A percentile compares a stretch with the other conserved stretches of the same genome.
These are phyloP conservation scores for Arizona elegans DNA, from an alignment of 2,113 vertebrate species.

Conservation along the genomic window DNA sequence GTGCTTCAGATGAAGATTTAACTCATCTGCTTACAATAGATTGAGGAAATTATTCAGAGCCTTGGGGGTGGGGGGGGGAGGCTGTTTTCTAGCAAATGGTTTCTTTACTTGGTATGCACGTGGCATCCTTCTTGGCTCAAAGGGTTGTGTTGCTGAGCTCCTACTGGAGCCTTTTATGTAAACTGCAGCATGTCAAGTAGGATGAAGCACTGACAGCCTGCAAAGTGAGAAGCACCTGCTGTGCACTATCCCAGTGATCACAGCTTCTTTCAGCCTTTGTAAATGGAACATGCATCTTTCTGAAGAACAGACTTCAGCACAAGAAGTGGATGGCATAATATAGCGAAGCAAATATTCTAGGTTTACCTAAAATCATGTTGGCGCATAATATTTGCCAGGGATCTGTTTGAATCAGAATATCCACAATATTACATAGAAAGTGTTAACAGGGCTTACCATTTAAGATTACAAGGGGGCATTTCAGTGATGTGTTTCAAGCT, in stretches of 20 bases:
- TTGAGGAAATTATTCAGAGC: slow-evolving; percentile 20
- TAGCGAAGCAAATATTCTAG: slow-evolving; percentile 9
- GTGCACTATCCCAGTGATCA: not conserved
- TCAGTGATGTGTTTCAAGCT: not conserved
- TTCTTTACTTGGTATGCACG: not conserved
- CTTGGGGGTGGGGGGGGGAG: too few species aligned
- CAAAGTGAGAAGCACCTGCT: not conserved
- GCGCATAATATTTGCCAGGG: not conserved
- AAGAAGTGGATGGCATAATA: not conserved
- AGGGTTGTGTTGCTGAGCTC: not conserved
- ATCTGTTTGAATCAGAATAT: not conserved
- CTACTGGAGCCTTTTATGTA: slow-evolving; percentile 9
- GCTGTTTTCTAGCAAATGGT: not conserved
- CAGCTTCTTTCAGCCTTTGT: slow-evolving; percentile 17
- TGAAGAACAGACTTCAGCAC: slow-evolving; percentile 9
- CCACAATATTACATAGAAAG: not conserved
- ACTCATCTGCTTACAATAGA: not conserved
- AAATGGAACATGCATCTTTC: not conserved
- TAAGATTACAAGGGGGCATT: not conserved
- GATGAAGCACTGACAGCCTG: slow-evolving; percentile 11
- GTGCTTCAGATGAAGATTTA: not conserved
- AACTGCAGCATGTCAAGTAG: slow-evolving; percentile 21
- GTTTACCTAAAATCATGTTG: slow-evolving; percentile 11
- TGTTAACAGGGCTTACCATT: not conserved
- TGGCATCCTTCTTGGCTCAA: not conserved